These are phyloP conservation scores for Rattus rattus DNA, from an alignment of 2,113 vertebrate genomes.

Conservation along the genomic window DNA sequence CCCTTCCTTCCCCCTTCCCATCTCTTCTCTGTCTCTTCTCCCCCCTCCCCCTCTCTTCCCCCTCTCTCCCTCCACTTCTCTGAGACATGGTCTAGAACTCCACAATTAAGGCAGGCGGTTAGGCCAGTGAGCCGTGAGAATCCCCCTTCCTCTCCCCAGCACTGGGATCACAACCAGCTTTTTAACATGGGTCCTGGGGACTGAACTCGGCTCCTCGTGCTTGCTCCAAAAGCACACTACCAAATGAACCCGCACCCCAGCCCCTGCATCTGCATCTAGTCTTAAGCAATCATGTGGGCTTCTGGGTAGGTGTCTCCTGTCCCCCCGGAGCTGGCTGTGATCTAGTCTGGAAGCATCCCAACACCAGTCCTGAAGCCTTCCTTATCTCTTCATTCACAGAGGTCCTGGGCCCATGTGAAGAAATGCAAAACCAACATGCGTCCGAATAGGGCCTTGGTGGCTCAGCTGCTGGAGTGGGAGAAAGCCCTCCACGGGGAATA, in stretches of 20 bases:
- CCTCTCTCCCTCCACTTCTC: background rate
- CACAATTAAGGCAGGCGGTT: background rate
- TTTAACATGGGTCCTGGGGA: background rate
- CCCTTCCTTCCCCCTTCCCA: background rate
- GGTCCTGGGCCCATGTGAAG: constrained; percentile 87
- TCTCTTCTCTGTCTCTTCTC: fast-evolving
- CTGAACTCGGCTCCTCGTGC: too few relatives aligned
- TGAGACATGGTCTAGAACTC: background rate
- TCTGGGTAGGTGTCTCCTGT: background rate
- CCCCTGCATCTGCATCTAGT: background rate
- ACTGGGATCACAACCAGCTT: too few relatives aligned
- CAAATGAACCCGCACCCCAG: background rate
- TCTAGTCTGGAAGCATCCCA: background rate
- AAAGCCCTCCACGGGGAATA: constrained; percentile 61
- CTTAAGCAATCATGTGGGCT: background rate
- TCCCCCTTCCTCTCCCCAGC: background rate
- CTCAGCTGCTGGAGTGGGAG: constrained; percentile 93
- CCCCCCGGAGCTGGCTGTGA: background rate
- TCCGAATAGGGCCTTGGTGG: constrained; percentile 89
- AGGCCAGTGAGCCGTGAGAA: background rate
- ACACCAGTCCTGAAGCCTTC: background rate
- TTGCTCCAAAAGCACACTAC: background rate
- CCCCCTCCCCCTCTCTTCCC: background rate
- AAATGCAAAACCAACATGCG: constrained; percentile 89
- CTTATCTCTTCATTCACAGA: constrained; percentile 84